phyloP scores from a whole-genome alignment of 2,888 invertebrate genomes.

The Gymnocheta viridis region DNA sequence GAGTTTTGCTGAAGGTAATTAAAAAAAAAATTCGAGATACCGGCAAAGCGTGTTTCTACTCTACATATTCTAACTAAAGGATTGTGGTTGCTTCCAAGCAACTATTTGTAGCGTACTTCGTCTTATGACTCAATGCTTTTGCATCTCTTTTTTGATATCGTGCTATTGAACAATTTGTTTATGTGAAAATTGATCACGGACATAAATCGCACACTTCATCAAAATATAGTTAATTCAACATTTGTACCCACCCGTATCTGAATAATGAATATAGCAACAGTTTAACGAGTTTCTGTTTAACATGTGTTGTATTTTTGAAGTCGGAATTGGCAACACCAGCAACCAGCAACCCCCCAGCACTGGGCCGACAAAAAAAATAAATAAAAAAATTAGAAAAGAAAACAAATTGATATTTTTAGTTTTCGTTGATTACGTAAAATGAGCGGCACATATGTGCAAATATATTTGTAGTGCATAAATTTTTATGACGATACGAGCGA shows the following conservation, averaged over 20 bases:
- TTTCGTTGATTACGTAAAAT: slow-evolving; percentile 68
- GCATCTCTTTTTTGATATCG: neutral
- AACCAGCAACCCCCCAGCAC: slow-evolving; percentile 14
- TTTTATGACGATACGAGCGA: slow-evolving; percentile 7
- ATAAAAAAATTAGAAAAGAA: slow-evolving; percentile 18
- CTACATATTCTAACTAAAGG: too few relatives aligned
- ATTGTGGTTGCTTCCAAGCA: too few relatives aligned
- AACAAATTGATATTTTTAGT: slow-evolving; percentile 67
- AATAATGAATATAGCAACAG: slow-evolving; percentile 7
- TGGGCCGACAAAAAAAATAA: too few relatives aligned
- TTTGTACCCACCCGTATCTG: slow-evolving; percentile 30
- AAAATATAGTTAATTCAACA: slow-evolving; percentile 27
- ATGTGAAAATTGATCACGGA: neutral
- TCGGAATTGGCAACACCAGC: slow-evolving; percentile 24
- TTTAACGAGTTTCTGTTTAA: slow-evolving; percentile 38
- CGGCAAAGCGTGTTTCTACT: too few relatives aligned
- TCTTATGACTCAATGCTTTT: neutral
- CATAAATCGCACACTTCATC: slow-evolving; percentile 13
- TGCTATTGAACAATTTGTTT: slow-evolving; percentile 8
- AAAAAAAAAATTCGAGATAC: too few relatives aligned
- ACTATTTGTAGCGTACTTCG: too few relatives aligned
- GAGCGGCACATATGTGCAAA: slow-evolving; percentile 71
- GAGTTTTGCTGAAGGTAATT: too few relatives aligned
- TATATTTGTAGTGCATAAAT: slow-evolving; percentile 29
- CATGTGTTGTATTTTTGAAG: slow-evolving; percentile 35